A percentile compares a stretch with the other conserved stretches of the same genome.
phyloP scores from a whole-genome alignment of 2,797 vertebrate genomes.

The Arrhamphus sclerolepis region DNA sequence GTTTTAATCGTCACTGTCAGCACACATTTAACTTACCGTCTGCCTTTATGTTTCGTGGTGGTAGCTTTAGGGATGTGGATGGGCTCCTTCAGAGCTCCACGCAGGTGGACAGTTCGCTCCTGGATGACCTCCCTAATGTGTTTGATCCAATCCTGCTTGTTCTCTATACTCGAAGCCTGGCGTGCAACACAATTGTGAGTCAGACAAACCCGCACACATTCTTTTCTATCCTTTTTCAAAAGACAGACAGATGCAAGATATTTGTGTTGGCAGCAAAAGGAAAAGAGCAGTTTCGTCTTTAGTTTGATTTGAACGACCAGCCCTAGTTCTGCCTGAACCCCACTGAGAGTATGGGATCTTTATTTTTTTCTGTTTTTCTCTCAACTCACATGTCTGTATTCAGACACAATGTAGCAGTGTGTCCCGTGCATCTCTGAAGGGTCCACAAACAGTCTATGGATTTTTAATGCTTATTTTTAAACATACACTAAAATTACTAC shows the following conservation, averaged over 20 bases:
- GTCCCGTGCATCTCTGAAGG: no score
- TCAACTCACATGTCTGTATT: no score
- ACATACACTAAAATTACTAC: no score
- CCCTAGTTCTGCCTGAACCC: not conserved
- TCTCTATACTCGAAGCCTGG: conserved; percentile 97
- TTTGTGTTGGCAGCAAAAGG: conserved; percentile 7
- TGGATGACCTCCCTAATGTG: conserved; percentile 99
- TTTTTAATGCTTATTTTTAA: conserved; percentile 9
- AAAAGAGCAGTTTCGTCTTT: not conserved
- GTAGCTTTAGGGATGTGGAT: conserved; percentile 97
- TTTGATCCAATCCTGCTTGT: conserved; percentile 99
- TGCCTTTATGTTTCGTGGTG: conserved; percentile 90
- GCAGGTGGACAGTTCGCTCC: conserved; percentile 95
- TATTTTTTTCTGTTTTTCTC: no score
- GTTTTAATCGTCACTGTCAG: not conserved
- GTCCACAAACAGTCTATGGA: not conserved
- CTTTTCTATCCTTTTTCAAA: conserved; percentile 4
- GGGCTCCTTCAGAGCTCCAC: conserved; percentile 96
- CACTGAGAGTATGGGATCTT: no score
- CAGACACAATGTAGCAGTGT: no score
- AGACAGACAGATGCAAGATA: conserved; percentile 1
- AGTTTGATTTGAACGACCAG: conserved; percentile 4
- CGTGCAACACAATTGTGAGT: conserved; percentile 6
- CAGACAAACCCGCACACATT: not conserved
- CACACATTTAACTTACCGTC: conserved; percentile 77